A percentile compares a stretch with the other conserved stretches of the same genome.
Evolutionary conservation across 2,797 vertebrate species (phyloP).

Genomic region (Chiloscyllium punctatum): DNA sequence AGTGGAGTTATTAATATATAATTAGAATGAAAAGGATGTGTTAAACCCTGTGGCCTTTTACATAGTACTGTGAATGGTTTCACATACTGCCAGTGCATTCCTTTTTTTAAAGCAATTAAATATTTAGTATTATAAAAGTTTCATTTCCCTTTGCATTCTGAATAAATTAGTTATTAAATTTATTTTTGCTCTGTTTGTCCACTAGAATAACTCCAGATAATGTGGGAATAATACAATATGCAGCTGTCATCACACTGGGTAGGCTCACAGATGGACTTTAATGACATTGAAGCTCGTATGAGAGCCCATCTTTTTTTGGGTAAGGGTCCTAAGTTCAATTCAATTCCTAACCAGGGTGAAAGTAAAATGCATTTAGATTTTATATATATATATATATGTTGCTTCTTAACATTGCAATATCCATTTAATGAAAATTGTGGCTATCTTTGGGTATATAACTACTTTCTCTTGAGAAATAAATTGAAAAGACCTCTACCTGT

Average conservation of each 20-base stretch:
- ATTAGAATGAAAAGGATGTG: neutral
- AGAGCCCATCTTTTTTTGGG: neutral
- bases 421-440: neutral
- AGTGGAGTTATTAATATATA: neutral
- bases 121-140: neutral
- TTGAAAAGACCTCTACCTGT: neutral
- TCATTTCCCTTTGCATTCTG: neutral
- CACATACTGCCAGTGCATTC: neutral
- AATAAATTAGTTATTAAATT: neutral
- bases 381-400: neutral
- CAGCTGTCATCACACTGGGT: neutral
- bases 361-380: neutral
- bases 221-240: neutral
- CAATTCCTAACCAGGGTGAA: neutral
- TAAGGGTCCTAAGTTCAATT: neutral
- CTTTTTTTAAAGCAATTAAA: neutral
- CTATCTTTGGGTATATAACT: neutral
- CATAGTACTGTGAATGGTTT: neutral
- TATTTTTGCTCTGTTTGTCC: neutral
- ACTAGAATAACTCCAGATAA: neutral
- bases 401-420: neutral
- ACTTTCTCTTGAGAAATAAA: neutral
- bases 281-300: neutral
- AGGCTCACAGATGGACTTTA: neutral
- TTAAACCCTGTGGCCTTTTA: neutral